Percentiles rank a stretch among this genome's conserved stretches.
Evolutionary conservation across 1,140 invertebrate species (phyloP).

Genomic region (Macrocentrus cingulum): DNA sequence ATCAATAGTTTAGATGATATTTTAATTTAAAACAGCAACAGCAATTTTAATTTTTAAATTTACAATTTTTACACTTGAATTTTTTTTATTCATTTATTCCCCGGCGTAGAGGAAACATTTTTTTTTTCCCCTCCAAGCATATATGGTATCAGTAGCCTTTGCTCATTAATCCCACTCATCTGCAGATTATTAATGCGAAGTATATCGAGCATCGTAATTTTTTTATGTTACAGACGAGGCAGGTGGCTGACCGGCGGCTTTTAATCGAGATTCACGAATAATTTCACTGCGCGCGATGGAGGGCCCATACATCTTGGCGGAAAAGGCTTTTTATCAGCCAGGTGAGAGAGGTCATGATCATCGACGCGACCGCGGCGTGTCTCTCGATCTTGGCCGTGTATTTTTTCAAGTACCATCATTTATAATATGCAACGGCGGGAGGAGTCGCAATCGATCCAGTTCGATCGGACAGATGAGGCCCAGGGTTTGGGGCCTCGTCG

Average conservation of each 20-base stretch:
- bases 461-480: slow-evolving; percentile 27
- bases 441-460: slow-evolving; percentile 24
- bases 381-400: too few species aligned
- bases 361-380: background rate
- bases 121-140: too few species aligned
- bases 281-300: slow-evolving; percentile 33
- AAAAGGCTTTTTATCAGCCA: background rate
- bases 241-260: slow-evolving; percentile 35
- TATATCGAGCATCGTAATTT: too few species aligned
- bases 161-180: too few species aligned
- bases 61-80: too few species aligned
- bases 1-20: too few species aligned
- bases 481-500: slow-evolving; percentile 8
- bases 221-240: slow-evolving; percentile 43
- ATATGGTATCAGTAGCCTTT: too few species aligned
- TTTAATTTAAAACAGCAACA: too few species aligned
- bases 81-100: too few species aligned
- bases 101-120: too few species aligned
- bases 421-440: slow-evolving; percentile 2
- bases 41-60: too few species aligned
- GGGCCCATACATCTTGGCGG: slow-evolving; percentile 30
- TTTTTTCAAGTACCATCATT: slow-evolving; percentile 17
- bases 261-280: slow-evolving; percentile 42
- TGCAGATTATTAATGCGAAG: too few species aligned
- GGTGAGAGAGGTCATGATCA: slow-evolving; percentile 1